Evolutionary conservation across 53 echinoderm and acorn worm genomes (phyloP), one percentile per base, ranked within the genome.

Genomic region (Echinometra lucunter): DNA sequence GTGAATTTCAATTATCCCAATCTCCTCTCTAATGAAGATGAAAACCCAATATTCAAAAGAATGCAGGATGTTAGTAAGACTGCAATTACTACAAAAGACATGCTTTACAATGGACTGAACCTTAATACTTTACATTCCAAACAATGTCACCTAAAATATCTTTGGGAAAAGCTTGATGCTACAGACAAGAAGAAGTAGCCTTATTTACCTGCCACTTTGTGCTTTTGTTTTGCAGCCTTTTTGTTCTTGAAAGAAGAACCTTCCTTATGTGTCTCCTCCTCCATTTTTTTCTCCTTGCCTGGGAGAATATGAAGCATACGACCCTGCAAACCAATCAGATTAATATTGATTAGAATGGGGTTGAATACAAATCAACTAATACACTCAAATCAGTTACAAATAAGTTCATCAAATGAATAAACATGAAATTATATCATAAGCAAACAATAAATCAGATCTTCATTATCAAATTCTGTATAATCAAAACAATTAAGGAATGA

Each of bases 201-300:
- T 53, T 23, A 63, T 63, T 15, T 63, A 98, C 99, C 99, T 99
- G 90, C 96, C 96, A 94, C 96, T 97, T 44, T 91, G 67, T 40
- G 99, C 98, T 89, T 98, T 99, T 18, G 98, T 96, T 97, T 96
- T 45, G 96, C 96, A 72, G 96, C 95, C 66, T 99, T 99, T 94
- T 99, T 95, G 42, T 97, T 99, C 94, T 99, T 99, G 88, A 93
- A 99, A 28, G 97, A 97, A 47, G 98, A 98, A 3, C 96, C 96
- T 45, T 98, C 98, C 34, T 80, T 96, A 45, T 66, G 95, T 8
- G 66, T 57, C 57, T 95, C 96, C 35, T 93, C 94, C 44, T 97
- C 96, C 1, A 67, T 58, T 91, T 98, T 98, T 95, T 99, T 99
- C 94, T 99, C 99, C 85, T 99, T 98, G 6, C 97, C 97, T 27